Conservation (phyloP, 2,797 vertebrate genomes). For the Amazona ochrocephala region DNA sequence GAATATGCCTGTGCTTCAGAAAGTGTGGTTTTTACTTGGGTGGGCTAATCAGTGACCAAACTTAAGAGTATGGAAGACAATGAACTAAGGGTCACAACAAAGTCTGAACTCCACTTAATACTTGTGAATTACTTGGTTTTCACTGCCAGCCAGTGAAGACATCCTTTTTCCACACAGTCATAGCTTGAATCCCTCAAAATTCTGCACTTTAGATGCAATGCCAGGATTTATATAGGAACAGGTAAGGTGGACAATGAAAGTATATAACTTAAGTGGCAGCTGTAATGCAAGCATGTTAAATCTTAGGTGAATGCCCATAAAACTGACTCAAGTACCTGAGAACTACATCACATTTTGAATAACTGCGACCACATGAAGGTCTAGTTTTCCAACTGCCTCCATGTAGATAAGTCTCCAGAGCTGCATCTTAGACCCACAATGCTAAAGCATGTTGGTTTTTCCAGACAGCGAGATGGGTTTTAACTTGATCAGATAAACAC, state of each 20-base stretch:
- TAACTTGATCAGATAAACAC: not conserved
- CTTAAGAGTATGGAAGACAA: not conserved
- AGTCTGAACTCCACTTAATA: not conserved
- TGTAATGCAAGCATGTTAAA: not conserved
- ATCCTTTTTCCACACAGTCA: not conserved
- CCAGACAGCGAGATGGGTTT: not conserved
- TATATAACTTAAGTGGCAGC: not conserved
- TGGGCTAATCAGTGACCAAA: slow-evolving; percentile 5
- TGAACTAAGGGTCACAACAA: not conserved
- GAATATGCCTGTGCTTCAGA: not conserved
- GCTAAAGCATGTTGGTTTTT: not conserved
- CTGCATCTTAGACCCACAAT: not conserved
- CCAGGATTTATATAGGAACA: not conserved
- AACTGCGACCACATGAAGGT: not conserved
- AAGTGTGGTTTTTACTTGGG: not conserved
- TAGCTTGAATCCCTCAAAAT: not conserved
- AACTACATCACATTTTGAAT: not conserved
- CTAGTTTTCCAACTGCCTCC: not conserved
- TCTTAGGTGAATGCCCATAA: not conserved
- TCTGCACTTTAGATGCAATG: not conserved
- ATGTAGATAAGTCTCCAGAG: not conserved
- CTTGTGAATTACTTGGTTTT: not conserved
- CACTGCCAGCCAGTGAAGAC: not conserved
- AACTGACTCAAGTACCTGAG: not conserved
- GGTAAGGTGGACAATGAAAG: not conserved